Base-by-base conservation (phyloP, 2,797 vertebrate species). In the Smutsia temminckii region DNA sequence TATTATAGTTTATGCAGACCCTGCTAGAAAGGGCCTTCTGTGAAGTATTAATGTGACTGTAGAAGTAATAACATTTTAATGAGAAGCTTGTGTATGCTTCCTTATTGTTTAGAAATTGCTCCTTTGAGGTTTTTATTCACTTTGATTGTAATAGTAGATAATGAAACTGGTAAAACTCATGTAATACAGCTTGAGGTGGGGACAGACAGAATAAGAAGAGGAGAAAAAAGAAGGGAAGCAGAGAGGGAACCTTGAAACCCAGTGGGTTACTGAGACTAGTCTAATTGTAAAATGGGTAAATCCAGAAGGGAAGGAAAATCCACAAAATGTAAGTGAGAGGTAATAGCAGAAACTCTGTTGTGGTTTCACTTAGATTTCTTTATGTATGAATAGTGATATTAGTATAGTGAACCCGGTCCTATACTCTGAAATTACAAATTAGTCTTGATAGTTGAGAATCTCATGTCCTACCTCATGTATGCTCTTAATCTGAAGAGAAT, bases 51-150 rank as follows among this genome's bases (percentile, higher is more conserved):
- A 87, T 89, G 42, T 94, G 61, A 87, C 71, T 32, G 4, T 85
- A 34, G 92, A 84, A 87, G 16, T 83, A 86, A 74, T 89, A 74
- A 89, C 32, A 91, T 94, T 96, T 96, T 96, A 97, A 84, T 51
- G 77, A 63, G 92, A 46, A 68, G 63, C 95, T 75, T 13, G 10
- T 93, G 6, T 57, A 64, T 16, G 53, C 37, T 93, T 71, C 80
- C 46, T 13, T 94, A 63, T 53, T 95, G 29, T 91, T 96, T 77
- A 89, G 63, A 96, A 88, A 92, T 72, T 66, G 75, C 63, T 77
- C 46, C 93, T 98, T 97, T 97, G 91, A 96, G 81, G 89, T 97
- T 97, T 46, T 96, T 96, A 55, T 94, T 97, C 71, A 83, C 91
- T 96, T 92, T 90, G 66, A 71, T 64, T 80, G 12, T 97, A 59